A percentile compares a stretch with the other conserved stretches of the same genome.
Conservation (phyloP, 2,888 invertebrate species). For the Fragum whitleyi region DNA sequence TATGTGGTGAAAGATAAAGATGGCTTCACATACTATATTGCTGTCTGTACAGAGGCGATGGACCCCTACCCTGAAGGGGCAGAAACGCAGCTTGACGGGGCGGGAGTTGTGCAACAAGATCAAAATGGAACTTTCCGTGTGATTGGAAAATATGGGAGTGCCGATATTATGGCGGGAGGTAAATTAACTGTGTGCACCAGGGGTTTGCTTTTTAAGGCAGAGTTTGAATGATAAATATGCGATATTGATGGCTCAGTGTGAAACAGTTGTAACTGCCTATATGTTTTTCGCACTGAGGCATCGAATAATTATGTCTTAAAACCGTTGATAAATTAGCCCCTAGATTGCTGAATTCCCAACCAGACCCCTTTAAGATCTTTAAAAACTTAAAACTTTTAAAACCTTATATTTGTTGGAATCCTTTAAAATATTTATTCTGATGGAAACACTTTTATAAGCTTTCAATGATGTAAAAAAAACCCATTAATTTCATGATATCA, state of each 20-base stretch:
- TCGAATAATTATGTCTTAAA: too few species aligned
- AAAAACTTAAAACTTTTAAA: too few species aligned
- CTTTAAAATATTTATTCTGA: too few species aligned
- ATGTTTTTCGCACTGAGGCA: not conserved
- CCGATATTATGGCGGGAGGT: slow-evolving; percentile 58
- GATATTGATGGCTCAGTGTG: not conserved
- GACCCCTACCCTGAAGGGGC: slow-evolving; percentile 23
- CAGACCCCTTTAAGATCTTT: too few species aligned
- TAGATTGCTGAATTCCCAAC: too few species aligned
- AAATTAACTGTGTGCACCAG: slow-evolving; percentile 13
- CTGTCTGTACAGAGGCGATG: slow-evolving; percentile 48
- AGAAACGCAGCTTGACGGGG: not conserved
- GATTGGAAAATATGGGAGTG: slow-evolving; percentile 34
- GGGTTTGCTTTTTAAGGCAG: not conserved
- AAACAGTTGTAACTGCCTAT: not conserved
- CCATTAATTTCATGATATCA: too few species aligned
- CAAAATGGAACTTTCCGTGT: not conserved
- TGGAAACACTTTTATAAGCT: too few species aligned
- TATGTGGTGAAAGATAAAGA: slow-evolving; percentile 28
- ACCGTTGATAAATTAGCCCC: too few species aligned
- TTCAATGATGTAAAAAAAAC: too few species aligned
- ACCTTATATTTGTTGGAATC: too few species aligned
- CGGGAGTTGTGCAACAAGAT: slow-evolving; percentile 33
- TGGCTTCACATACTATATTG: slow-evolving; percentile 42
- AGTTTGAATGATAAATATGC: not conserved